A percentile compares a stretch with the other conserved stretches of the same genome.
Conservation (phyloP, 2,888 invertebrate species). For the Agrochola litura region DNA sequence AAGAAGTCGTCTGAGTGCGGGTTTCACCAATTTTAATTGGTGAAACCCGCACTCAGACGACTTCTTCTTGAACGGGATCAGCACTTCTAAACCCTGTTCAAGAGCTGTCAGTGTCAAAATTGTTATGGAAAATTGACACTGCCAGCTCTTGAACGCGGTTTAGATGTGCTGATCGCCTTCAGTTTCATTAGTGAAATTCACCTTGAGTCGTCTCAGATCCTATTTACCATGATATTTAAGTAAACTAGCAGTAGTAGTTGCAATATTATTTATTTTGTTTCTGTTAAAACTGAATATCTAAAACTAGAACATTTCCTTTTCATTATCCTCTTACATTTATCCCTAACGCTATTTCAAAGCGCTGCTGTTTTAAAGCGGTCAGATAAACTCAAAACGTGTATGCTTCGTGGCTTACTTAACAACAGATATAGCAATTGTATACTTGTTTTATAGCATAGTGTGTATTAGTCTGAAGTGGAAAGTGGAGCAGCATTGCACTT, state of each 20-base stretch:
- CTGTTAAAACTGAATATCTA: background rate
- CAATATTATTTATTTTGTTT: background rate
- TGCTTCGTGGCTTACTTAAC: conserved; percentile 45
- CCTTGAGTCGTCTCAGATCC: background rate
- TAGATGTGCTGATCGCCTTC: too few relatives aligned
- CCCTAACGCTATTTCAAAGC: conserved; percentile 36
- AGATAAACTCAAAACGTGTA: conserved; percentile 48
- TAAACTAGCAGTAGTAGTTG: background rate
- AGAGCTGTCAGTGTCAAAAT: too few relatives aligned
- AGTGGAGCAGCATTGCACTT: conserved; percentile 87
- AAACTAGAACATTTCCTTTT: conserved; percentile 27
- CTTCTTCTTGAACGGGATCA: too few relatives aligned
- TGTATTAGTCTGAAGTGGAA: conserved; percentile 82
- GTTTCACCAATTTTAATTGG: too few relatives aligned
- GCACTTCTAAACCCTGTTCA: too few relatives aligned
- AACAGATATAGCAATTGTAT: conserved; percentile 55
- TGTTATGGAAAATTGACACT: too few relatives aligned
- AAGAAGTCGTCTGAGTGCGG: background rate
- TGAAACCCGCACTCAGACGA: too few relatives aligned
- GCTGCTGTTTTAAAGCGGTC: conserved; percentile 25
- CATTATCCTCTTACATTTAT: conserved; percentile 43
- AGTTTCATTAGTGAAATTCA: too few relatives aligned
- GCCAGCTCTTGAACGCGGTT: too few relatives aligned
- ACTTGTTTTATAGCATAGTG: conserved; percentile 66
- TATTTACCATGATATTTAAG: background rate